Evolutionary conservation across 2,888 invertebrate species (phyloP), one percentile per base, ranked within the genome.

Genomic region (Tortrix viridana): DNA sequence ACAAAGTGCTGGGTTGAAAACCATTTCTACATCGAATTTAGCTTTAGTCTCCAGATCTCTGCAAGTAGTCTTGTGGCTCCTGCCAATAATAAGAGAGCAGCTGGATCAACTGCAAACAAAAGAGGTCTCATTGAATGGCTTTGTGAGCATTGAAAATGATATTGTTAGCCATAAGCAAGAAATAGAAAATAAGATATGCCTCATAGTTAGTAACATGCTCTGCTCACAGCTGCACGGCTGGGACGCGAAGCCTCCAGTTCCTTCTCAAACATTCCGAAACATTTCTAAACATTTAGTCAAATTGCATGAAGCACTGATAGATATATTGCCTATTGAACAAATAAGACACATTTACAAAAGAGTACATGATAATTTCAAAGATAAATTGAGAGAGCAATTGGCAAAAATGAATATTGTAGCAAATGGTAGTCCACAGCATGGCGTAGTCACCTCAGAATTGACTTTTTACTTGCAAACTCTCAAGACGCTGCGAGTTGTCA

Each of bases 371-470:
- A 95, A 96, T 75, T 98, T 99, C 81, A 97, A 98, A 89, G 95
- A 95, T 71, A 95, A 96, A 80, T 90, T 98, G 72, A 93, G 97
- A 85, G 96, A 97, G 75, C 97, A 97, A 81, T 91, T 99, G 71
- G 81, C 94, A 3, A 96, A 95, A 84, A 95, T 98, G 93, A 97
- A 97, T 80, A 97, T 99, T 71, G 95, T 95, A 61, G 98, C 98
- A 73, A 97, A 98, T 89, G 98, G 98, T n/a, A 98, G 98, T 52
- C 98, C 98, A 1, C 97, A 98, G 81, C 98, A 98, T 83, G 98
- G 98, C 46, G 95, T 97, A 58, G 98, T 98, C n/a, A 97, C 97
- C 38, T 96, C 97, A 7, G 98, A 98, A 90, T 88, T 98, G 77
- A 96, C 97, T 67, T 98, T 98, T 89, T 98, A 98, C 84, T 93